These are phyloP conservation scores for Acrocephalus kingi DNA, from an alignment of 2,113 vertebrate genomes.

Conservation along the genomic window DNA sequence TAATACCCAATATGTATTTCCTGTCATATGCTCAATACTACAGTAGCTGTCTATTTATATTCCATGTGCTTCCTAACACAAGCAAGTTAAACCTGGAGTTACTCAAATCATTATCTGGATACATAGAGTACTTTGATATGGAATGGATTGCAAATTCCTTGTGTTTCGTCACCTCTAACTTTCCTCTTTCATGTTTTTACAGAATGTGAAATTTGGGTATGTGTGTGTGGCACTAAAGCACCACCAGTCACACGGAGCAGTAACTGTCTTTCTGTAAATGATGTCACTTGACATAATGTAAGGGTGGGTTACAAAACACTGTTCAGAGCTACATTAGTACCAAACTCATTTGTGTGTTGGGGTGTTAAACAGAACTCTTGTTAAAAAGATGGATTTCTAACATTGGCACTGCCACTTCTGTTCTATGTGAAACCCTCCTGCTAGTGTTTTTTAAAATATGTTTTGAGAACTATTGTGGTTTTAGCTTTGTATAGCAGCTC, in stretches of 20 bases:
- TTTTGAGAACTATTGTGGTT: not conserved
- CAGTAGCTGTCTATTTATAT: not conserved
- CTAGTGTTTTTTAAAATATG: not conserved
- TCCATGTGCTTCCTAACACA: not conserved
- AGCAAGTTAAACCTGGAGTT: not conserved
- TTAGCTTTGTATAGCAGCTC: not conserved
- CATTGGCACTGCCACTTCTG: not conserved
- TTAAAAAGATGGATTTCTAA: not conserved
- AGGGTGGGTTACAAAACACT: not conserved
- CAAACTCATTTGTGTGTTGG: not conserved
- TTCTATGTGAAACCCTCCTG: not conserved
- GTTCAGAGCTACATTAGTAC: not conserved
- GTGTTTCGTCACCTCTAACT: not conserved
- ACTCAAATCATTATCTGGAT: not conserved
- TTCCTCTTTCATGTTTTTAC: not conserved
- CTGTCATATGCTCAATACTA: not conserved
- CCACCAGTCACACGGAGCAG: accelerated
- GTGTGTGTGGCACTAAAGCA: not conserved
- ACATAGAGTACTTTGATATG: not conserved
- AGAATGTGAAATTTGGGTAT: not conserved
- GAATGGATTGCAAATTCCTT: not conserved
- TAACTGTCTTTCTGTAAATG: not conserved
- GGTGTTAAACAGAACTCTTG: not conserved
- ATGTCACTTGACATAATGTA: not conserved
- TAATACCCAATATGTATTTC: not conserved